Evolutionary conservation across 2,113 vertebrate species (phyloP), one percentile per base, ranked within the genome.

Genomic region (Pterocles orientalis): DNA sequence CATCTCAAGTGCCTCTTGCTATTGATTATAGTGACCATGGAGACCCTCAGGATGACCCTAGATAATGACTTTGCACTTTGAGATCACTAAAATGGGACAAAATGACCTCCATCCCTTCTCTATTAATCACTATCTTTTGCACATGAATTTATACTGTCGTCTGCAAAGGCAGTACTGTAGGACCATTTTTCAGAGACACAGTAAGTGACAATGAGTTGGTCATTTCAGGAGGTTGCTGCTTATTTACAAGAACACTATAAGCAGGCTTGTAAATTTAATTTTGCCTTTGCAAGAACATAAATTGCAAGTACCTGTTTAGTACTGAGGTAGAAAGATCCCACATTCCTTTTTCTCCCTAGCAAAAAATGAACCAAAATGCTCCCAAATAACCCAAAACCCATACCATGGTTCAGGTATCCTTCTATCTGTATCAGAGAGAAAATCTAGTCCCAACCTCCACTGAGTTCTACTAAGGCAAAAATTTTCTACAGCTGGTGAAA

Each of bases 281-380:
- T 89, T 71, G 16, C 34, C 33, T 18, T 53, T 78, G 10, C 29
- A 70, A 54, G 31, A 77, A 18, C 6, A 90, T 73, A 86, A 62
- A 34, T 78, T 76, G 3, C 31, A 85, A 50, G 45, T 29, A 70
- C 8, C 11, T 69, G 6, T 66, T 73, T 36, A 31, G 17, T 33
- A 43, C 33, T 9, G 23, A 62, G 5, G 41, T 21, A 47, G 65
- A 87, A 94, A 78, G 11, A 25, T 82, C 11, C 9, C 6, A 13
- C 0, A 0, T 15, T 16, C 6, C 25, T 8, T 3, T 53, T 81
- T 62, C 18, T 75, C 47, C 16, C 28, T 31, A 18, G 7, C 4
- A 41, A 53, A 79, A 64, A 48, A 60, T 18, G 8, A 53, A 81
- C 1, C 1, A 71, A 75, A 86, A 43, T 3, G 0, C 6, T 20